Evolutionary conservation across 2,888 invertebrate species (phyloP), one percentile per base, ranked within the genome.

Genomic region (Clivina fossor): DNA sequence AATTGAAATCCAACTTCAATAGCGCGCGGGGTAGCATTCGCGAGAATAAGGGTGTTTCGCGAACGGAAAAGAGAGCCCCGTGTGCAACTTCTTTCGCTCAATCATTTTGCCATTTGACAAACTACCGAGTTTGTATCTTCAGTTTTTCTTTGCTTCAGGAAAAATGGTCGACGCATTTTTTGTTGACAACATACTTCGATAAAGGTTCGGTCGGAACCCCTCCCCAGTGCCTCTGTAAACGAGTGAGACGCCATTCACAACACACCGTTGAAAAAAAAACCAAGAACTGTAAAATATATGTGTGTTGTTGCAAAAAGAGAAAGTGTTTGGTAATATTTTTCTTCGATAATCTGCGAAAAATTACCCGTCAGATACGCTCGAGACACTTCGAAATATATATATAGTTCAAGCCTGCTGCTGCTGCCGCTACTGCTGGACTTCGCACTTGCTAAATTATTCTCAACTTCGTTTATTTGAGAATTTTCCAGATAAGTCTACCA

Each of bases 51-150:
- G n/a, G n/a, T n/a, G n/a, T n/a, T n/a, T n/a, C n/a, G n/a, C n/a
- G n/a, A n/a, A n/a, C n/a, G n/a, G n/a, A n/a, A n/a, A n/a, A n/a
- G n/a, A n/a, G n/a, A n/a, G n/a, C n/a, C n/a, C n/a, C n/a, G n/a
- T n/a, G n/a, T 41, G 43, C 43, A 51, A 51, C 41, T 51, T 51
- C 51, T 51, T 51, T 51, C 51, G 51, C 43, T 51, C 51, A 51
- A 51, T 51, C 51, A 51, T 51, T 51, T 51, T 51, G 43, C 51
- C 51, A 51, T 51, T 51, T 51, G 51, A 51, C 51, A 51, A 51
- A 51, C 51, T 51, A 51, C 51, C 51, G 43, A 51, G 22, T 51
- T 51, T 51, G 51, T 51, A 51, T 51, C 51, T 43, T 43, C 41
- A 51, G 51, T 51, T 51, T 51, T 48, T 51, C 40, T 40, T 19